Evolutionary conservation across 2,797 vertebrate species (phyloP), one percentile per base, ranked within the genome.

Genomic region (Notolepis coatsorum): DNA sequence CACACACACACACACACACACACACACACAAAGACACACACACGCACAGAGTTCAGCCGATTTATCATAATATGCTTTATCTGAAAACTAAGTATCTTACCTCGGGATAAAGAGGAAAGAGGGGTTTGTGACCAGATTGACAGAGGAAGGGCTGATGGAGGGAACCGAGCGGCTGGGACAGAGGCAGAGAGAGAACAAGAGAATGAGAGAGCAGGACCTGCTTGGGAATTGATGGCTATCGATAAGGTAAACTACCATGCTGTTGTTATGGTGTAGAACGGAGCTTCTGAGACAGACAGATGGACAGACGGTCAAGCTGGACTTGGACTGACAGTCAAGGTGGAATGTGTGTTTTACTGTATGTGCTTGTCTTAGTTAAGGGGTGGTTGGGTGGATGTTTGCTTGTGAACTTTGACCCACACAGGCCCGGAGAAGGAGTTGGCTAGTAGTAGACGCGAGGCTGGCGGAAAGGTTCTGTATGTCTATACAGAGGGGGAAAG

Each of bases 11-110:
- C 66, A 53, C 79, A 78, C 66, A 52, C 65, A 48, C 81, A 76
- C 62, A 68, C 77, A 68, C 78, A 77, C 78, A 68, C 63, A 67
- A 68, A 77, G 68, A 74, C 68, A 73, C 80, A 84, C 86, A 81
- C 81, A 83, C 75, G 74, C 86, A 86, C 85, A 78, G 86, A 89
- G 92, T 92, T 93, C 88, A 93, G 91, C 90, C 91, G 91, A 93
- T 93, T 93, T 91, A 92, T 93, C 89, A 92, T 93, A 92, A 94
- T 92, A 91, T 93, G 91, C 91, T 93, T 93, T 91, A 93, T 94
- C 90, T 94, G 89, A 94, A 94, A 93, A 92, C 90, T 92, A 93
- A 93, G 92, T 93, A 91, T 92, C 92, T 94, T 92, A 93, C 86
- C 91, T 91, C 89, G 82, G 89, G 92, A 93, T 93, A 92, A 92